A percentile compares a stretch with the other conserved stretches of the same genome.
These are phyloP conservation scores for Parazoanthus darwini DNA, from an alignment of 92 coral and sea anemone genomes.

Conservation along the genomic window DNA sequence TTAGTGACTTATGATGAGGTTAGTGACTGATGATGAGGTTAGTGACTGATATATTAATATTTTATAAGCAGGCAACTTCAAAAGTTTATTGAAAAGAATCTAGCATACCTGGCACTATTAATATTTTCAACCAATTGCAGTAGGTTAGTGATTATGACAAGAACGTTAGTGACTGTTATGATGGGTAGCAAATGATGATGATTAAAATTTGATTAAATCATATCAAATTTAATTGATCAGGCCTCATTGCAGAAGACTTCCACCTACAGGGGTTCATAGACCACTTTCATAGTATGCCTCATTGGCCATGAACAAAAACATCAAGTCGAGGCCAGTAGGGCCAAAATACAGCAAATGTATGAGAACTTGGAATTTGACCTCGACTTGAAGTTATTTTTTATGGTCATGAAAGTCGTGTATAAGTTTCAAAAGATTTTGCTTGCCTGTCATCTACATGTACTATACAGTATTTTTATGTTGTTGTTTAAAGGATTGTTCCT, in stretches of 20 bases:
- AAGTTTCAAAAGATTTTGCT: neutral
- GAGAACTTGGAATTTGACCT: no score
- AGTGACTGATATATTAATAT: neutral
- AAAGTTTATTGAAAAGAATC: no score
- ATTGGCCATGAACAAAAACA: no score
- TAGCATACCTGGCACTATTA: no score
- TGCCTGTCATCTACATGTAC: neutral
- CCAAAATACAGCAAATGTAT: no score
- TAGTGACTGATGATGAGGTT: neutral
- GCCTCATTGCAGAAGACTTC: neutral
- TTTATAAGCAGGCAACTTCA: no score
- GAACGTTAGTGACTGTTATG: neutral
- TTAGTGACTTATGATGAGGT: neutral
- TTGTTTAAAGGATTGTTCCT: slow-evolving; percentile 69
- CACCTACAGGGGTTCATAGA: neutral
- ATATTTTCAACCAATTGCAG: no score
- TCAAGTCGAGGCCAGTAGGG: no score
- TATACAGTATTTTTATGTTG: no score
- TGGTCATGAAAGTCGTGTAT: neutral
- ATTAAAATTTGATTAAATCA: neutral
- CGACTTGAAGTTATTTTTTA: no score
- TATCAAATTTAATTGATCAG: neutral
- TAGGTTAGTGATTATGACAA: neutral
- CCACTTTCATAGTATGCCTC: no score
- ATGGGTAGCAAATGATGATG: neutral